These are phyloP conservation scores for Drosophila nebulosa DNA, from an alignment of 1,140 invertebrate genomes.

Conservation along the genomic window DNA sequence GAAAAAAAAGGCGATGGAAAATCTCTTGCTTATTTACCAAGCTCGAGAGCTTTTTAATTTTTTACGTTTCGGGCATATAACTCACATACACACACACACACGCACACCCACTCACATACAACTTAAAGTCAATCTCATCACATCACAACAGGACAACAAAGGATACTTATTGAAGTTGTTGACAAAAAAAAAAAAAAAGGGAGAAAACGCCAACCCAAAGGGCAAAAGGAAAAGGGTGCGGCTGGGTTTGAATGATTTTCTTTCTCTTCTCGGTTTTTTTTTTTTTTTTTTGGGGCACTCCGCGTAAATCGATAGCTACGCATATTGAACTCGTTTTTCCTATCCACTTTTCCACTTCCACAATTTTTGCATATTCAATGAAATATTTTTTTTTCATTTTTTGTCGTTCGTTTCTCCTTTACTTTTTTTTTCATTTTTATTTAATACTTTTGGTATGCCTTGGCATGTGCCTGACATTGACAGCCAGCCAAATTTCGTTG, in stretches of 20 bases:
- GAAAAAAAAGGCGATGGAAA: constrained; percentile 28
- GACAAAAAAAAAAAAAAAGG: constrained; percentile 31
- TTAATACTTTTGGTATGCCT: constrained; percentile 11
- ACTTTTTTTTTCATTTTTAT: constrained; percentile 22
- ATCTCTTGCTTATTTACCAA: constrained; percentile 53
- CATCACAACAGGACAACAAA: constrained; percentile 40
- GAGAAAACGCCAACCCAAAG: background rate
- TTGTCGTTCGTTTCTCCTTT: background rate
- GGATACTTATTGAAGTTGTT: constrained; percentile 34
- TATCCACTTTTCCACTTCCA: constrained; percentile 25
- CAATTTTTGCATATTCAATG: constrained; percentile 64
- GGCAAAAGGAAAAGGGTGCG: constrained; percentile 37
- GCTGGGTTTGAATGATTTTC: background rate
- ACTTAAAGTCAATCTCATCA: constrained; percentile 69
- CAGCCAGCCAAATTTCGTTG: constrained; percentile 67
- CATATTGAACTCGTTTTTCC: constrained; percentile 34
- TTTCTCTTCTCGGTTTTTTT: background rate
- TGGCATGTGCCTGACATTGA: constrained; percentile 50
- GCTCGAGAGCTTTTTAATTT: constrained; percentile 60
- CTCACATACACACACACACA: background rate
- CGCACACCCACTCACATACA: constrained; percentile 11
- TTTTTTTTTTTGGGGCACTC: background rate
- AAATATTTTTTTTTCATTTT: constrained; percentile 34
- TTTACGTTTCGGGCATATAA: constrained; percentile 55
- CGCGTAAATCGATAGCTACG: constrained; percentile 47